Evolutionary conservation across 1,140 invertebrate genomes (phyloP).

Genomic region (Drosophila truncata): DNA sequence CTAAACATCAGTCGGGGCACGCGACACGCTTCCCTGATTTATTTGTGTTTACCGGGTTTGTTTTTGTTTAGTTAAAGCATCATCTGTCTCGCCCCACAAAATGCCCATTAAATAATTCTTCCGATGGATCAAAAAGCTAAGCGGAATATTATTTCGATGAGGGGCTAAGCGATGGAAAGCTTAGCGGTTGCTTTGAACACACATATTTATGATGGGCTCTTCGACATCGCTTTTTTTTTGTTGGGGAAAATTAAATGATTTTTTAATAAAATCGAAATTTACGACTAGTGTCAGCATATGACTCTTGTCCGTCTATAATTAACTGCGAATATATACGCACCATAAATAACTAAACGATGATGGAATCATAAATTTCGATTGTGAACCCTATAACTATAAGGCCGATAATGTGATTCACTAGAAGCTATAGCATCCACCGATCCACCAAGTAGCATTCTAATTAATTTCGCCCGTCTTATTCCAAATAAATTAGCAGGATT

Average conservation of each 20-base stretch:
- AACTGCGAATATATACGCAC: constrained; percentile 23
- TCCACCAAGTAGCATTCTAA: background rate
- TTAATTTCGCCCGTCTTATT: constrained; percentile 13
- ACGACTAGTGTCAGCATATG: constrained; percentile 33
- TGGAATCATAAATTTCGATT: constrained; percentile 24
- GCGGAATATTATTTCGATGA: constrained; percentile 25
- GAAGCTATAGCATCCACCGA: background rate
- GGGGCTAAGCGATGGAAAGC: constrained; percentile 24
- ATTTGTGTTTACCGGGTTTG: constrained; percentile 54
- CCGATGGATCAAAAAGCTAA: constrained; percentile 43
- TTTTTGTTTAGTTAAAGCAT: constrained; percentile 17
- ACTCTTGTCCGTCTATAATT: constrained; percentile 30
- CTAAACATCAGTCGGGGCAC: constrained; percentile 53
- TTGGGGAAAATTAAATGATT: constrained; percentile 38
- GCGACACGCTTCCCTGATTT: constrained; percentile 70
- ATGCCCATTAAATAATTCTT: constrained; percentile 39
- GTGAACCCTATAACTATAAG: constrained; percentile 12
- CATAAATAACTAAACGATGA: constrained; percentile 32
- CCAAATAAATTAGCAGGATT: constrained; percentile 16
- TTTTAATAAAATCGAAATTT: constrained; percentile 53
- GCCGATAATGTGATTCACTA: constrained; percentile 18
- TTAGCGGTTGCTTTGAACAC: constrained; percentile 30
- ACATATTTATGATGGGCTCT: constrained; percentile 54
- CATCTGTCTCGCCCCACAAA: constrained; percentile 7
- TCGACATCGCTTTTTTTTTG: constrained; percentile 18